These are phyloP conservation scores for Gallinago stenura DNA, from an alignment of 2,797 vertebrate genomes.

Conservation along the genomic window DNA sequence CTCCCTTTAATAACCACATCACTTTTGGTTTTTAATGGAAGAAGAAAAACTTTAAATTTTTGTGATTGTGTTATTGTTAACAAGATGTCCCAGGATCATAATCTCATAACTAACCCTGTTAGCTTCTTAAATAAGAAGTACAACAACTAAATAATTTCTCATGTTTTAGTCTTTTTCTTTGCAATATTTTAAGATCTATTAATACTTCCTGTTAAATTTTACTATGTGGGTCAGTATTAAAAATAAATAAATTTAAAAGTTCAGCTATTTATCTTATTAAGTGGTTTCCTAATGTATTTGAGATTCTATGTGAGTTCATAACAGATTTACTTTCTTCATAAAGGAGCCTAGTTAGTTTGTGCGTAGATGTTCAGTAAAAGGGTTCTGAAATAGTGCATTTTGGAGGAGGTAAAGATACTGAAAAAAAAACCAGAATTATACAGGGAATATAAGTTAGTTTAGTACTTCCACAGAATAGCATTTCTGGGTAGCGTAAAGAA, in stretches of 20 bases:
- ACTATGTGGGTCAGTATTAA: background rate
- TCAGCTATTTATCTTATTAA: background rate
- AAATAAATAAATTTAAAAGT: background rate
- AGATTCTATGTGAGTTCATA: background rate
- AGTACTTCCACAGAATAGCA: background rate
- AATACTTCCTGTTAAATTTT: background rate
- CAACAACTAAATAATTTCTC: background rate
- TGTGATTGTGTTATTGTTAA: background rate
- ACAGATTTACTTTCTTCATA: background rate
- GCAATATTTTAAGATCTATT: background rate
- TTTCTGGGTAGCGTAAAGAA: background rate
- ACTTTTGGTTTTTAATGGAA: background rate
- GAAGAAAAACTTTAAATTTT: background rate
- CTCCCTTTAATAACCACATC: background rate
- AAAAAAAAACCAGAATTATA: background rate
- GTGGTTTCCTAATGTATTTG: background rate
- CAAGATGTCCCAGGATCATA: background rate
- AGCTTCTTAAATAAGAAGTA: background rate
- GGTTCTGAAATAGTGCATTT: background rate
- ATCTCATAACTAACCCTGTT: background rate
- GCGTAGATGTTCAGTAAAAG: background rate
- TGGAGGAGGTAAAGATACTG: background rate
- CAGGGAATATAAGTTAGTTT: background rate
- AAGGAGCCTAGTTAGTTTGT: background rate
- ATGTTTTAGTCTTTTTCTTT: background rate